Base-by-base conservation (phyloP, 2,797 vertebrate genomes). In the Rhinella marina region DNA sequence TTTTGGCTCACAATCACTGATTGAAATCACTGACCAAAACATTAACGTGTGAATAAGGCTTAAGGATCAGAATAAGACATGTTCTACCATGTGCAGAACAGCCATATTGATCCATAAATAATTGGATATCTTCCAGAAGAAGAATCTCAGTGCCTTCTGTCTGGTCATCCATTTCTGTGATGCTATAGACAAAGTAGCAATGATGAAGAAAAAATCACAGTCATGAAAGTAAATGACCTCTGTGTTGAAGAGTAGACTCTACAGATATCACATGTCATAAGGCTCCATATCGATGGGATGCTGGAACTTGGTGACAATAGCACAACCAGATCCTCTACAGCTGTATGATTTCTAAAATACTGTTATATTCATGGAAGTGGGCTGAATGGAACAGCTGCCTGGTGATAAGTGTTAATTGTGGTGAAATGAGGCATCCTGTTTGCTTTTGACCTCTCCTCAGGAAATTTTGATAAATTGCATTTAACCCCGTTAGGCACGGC, bases 341-440 rank as follows among this genome's bases (percentile, higher is more conserved):
- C 96, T 92, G 93, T 91, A 90, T 95, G 94, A 94, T 94, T 94
- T 94, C 97, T 97, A 95, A 97, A 97, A 97, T 41, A 41, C 41
- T 41, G 41, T 41, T 5, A 85, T 98, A 98, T 97, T 98, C 97
- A 62, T 62, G 10, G 21, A 98, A 64, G 23, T 64, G 13, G 10
- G 62, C 23, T 64, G 62, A 25, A 92, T 94, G 94, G 93, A 93
- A 95, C 94, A 95, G 91, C 92, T 93, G 96, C 95, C 95, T 95
- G 92, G 92, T 98, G 97, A 97, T 98, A 97, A 96, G 97, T 95
- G 95, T 97, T 98, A 97, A 99, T 98, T 98, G 97, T 97, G 94
- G 95, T 96, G 95, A 96, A 94, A 93, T 94, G 95, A 97, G 95
- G 95, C 95, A 94, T 95, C 91, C 92, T 92, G 88, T 90, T 54